Percentiles rank a stretch among this genome's conserved stretches.
These are phyloP conservation scores for Chouioia cunea DNA, from an alignment of 2,888 invertebrate genomes.

Conservation along the genomic window DNA sequence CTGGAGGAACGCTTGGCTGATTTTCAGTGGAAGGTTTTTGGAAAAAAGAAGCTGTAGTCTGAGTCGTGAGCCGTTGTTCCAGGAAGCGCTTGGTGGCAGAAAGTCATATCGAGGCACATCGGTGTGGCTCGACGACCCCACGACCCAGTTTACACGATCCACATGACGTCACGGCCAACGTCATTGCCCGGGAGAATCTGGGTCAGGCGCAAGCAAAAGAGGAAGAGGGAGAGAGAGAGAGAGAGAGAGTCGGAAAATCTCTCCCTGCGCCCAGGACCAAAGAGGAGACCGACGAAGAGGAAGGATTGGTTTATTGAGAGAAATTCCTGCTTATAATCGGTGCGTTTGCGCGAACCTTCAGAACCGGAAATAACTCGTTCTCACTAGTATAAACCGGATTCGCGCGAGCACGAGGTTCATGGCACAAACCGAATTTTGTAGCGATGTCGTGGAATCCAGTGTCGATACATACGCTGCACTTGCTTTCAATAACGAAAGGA, in stretches of 20 bases:
- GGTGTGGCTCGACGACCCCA: constrained; percentile 50
- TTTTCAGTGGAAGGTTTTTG: too few species aligned
- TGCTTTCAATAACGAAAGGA: too few species aligned
- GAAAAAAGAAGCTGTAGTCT: not conserved
- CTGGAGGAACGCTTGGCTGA: too few species aligned
- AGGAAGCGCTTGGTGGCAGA: too few species aligned
- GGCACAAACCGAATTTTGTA: not conserved
- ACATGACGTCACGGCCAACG: constrained; percentile 66
- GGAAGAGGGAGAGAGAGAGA: not conserved
- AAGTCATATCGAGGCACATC: not conserved
- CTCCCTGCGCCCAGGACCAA: not conserved
- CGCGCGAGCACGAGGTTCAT: not conserved
- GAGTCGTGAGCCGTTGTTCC: not conserved
- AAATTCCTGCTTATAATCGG: constrained; percentile 59
- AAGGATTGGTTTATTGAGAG: constrained; percentile 64
- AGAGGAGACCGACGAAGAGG: constrained; percentile 5
- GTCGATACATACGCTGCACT: too few species aligned
- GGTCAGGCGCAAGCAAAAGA: constrained; percentile 44
- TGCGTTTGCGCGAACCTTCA: constrained; percentile 33
- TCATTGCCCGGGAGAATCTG: constrained; percentile 74
- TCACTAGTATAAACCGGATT: constrained; percentile 15
- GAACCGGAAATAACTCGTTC: constrained; percentile 13
- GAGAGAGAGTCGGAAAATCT: constrained; percentile 12
- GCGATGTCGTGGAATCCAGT: not conserved
- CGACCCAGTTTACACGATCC: constrained; percentile 61